A percentile compares a stretch with the other conserved stretches of the same genome.
Conservation (phyloP, 2,888 invertebrate genomes). For the Pterostichus niger region DNA sequence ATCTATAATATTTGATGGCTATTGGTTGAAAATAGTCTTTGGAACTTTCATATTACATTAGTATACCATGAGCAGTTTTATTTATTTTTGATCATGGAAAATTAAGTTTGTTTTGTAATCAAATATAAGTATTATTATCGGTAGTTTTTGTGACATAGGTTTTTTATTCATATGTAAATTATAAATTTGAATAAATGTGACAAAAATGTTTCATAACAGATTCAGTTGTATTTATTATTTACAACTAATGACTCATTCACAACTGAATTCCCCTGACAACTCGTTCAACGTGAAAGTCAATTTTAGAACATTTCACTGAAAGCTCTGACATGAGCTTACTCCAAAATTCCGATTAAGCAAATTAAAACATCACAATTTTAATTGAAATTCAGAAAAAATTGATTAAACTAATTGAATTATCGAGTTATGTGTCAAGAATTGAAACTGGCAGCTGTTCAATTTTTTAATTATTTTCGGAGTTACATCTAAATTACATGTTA, state of each 20-base stretch:
- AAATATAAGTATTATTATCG: neutral
- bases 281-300: neutral
- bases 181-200: no score
- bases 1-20: no score
- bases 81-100: neutral
- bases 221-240: neutral
- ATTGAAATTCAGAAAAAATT: conserved; percentile 22
- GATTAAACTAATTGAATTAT: conserved; percentile 35
- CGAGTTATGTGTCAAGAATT: conserved; percentile 46
- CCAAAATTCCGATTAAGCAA: conserved; percentile 36
- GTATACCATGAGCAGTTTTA: no score
- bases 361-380: conserved; percentile 39
- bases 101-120: no score
- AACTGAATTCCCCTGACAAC: neutral
- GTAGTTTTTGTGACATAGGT: neutral
- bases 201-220: neutral
- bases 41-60: no score
- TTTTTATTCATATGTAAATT: neutral
- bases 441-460: conserved; percentile 15
- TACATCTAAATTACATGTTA: neutral
- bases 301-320: neutral
- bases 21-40: no score
- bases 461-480: conserved; percentile 11
- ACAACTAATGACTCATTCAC: neutral
- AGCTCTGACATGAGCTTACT: conserved; percentile 10